phyloP scores from a whole-genome alignment of 2,888 invertebrate genomes.

The Nipponacmea schrenckii region DNA sequence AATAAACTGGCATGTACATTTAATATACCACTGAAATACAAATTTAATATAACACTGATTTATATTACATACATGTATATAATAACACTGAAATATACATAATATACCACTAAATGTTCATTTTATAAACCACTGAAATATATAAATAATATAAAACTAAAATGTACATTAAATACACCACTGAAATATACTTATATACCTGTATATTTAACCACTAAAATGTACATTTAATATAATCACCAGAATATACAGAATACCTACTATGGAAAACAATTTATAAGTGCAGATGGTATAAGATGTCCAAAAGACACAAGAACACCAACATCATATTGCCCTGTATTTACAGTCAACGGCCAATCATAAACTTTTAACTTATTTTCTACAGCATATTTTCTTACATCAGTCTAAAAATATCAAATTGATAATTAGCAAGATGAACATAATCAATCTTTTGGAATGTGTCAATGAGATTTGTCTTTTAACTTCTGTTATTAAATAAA shows the following conservation, averaged over 20 bases:
- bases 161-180: no score
- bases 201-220: no score
- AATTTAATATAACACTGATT: not conserved
- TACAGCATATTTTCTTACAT: slow-evolving; percentile 78
- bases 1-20: slow-evolving; percentile 93
- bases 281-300: slow-evolving; percentile 81
- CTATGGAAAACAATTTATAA: slow-evolving; percentile 84
- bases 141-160: not conserved
- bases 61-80: not conserved
- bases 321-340: slow-evolving; percentile 75
- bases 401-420: slow-evolving; percentile 53
- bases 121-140: not conserved
- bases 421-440: not conserved
- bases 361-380: slow-evolving; percentile 74
- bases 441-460: no score
- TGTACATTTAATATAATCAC: slow-evolving; percentile 89
- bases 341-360: slow-evolving; percentile 72
- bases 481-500: no score
- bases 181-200: no score
- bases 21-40: slow-evolving; percentile 79
- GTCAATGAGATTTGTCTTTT: no score
- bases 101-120: not conserved
- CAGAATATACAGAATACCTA: slow-evolving; percentile 63
- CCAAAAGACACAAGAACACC: slow-evolving; percentile 95
- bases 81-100: not conserved